phyloP scores from a whole-genome alignment of 2,797 vertebrate species.

The Adelosebastes latens region DNA sequence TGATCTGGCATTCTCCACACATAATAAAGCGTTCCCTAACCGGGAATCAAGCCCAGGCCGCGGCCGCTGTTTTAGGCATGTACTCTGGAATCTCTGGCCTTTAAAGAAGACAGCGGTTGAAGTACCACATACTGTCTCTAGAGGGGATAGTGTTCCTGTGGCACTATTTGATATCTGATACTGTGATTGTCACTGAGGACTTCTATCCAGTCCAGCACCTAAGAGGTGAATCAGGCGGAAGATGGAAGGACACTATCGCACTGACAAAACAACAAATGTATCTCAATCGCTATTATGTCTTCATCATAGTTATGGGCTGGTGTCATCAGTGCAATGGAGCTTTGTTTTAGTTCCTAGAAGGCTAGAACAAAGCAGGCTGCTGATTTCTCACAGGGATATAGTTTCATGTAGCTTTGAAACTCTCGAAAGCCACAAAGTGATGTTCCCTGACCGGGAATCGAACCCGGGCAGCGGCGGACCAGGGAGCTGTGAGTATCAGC shows the following conservation, averaged over 20 bases:
- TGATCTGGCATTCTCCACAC: not conserved
- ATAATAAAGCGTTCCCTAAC: conserved; percentile 45
- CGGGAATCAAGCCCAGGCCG: conserved; percentile 71
- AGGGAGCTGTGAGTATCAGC: not conserved
- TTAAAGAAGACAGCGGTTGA: not conserved
- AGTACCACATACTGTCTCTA: not conserved
- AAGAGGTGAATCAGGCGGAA: not conserved
- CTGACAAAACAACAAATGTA: not conserved
- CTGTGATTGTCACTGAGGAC: not conserved
- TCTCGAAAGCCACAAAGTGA: not conserved
- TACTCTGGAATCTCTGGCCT: not conserved
- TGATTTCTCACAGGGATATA: not conserved
- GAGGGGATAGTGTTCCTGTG: not conserved
- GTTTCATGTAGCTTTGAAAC: not conserved
- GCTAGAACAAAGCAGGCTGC: too few relatives aligned
- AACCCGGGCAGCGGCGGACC: conserved; percentile 69
- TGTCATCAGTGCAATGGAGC: not conserved
- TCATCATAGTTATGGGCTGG: not conserved
- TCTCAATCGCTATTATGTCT: not conserved
- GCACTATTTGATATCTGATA: not conserved
- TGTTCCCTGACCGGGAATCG: conserved; percentile 82
- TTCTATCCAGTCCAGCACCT: not conserved
- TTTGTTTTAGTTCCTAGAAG: not conserved
- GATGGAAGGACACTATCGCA: not conserved
- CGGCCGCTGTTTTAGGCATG: not conserved